Percentiles rank a stretch among this genome's conserved stretches.
Conservation (phyloP, 2,888 invertebrate genomes). For the Colletes collaris region DNA sequence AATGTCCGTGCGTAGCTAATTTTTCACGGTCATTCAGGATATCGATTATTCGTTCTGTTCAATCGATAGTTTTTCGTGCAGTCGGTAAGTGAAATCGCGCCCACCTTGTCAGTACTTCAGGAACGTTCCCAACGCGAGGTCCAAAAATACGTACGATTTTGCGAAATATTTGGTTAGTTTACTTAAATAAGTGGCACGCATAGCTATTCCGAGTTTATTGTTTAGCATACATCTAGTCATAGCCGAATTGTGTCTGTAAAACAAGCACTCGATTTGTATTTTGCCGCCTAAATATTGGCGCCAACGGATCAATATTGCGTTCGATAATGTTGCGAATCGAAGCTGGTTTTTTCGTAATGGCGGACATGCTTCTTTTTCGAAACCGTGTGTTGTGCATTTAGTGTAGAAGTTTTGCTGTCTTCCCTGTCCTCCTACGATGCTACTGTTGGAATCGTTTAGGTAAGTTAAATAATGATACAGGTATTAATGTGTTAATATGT, state of each 20-base stretch:
- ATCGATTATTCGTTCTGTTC: conserved; percentile 60
- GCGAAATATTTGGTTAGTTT: conserved; percentile 26
- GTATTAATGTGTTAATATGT: too few relatives aligned
- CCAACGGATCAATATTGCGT: not conserved
- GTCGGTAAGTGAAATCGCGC: not conserved
- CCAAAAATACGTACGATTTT: conserved; percentile 43
- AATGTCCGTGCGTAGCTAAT: conserved; percentile 16
- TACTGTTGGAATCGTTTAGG: not conserved
- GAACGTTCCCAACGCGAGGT: conserved; percentile 39
- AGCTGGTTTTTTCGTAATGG: not conserved
- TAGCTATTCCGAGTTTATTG: conserved; percentile 19
- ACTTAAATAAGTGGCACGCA: conserved; percentile 19
- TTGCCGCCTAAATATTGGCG: not conserved
- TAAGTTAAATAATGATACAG: not conserved
- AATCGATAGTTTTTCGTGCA: conserved; percentile 27
- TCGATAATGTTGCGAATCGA: not conserved
- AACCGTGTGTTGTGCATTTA: not conserved
- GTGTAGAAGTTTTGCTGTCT: not conserved
- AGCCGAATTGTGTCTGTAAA: conserved; percentile 43
- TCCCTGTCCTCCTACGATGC: not conserved
- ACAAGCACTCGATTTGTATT: not conserved
- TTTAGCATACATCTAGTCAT: conserved; percentile 17
- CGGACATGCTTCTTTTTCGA: not conserved
- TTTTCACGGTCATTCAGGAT: conserved; percentile 57
- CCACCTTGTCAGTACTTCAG: conserved; percentile 23